Base-by-base conservation (phyloP, 2,888 invertebrate genomes). In the Troglohyphantes excavatus region DNA sequence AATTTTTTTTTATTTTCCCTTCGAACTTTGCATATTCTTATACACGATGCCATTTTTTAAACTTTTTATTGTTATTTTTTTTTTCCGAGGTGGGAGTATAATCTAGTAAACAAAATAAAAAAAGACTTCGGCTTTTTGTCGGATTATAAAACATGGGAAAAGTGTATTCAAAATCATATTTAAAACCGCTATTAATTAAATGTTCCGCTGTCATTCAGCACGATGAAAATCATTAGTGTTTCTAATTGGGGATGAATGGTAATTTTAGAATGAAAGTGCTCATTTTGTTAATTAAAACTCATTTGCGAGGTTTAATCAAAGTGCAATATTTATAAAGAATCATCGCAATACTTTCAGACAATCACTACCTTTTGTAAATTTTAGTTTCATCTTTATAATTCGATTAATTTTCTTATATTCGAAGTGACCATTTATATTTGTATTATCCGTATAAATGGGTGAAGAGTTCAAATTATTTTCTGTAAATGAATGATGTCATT, bases 121-220 rank as follows among this genome's bases (percentile, higher is more conserved):
- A 67, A 78, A 78, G 27, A 13, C 43, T 43, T 76, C n/a, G 19
- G n/a, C 7, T n/a, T 46, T 27, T 23, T 5, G 33, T 5, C 23
- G 43, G 70, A 63, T 67, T 73, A 81, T 73, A 72, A 73, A 75
- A 59, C 27, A 17, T 19, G 6, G 1, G 27, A 33, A 78, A 26
- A 33, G 26, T 23, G 27, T 63, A 43, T 21, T 53, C 11, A 27
- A 59, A 59, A 75, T 21, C 53, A n/a, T 53, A 53, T 53, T 82
- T 67, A 82, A 81, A 75, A 39, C 53, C 59, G 76, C 59, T 68
- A 76, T 89, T 89, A 83, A 82, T 76, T 82, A 89, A 68, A 61
- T 29, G 70, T 2, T 26, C 21, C 61, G 19, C 43, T 75, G 63
- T 67, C 75, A 81, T 67, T 19, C 5, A 19, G 9, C n/a, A 59